Base-by-base conservation (phyloP, 2,113 vertebrate genomes). In the Cyprinodon tularosa region DNA sequence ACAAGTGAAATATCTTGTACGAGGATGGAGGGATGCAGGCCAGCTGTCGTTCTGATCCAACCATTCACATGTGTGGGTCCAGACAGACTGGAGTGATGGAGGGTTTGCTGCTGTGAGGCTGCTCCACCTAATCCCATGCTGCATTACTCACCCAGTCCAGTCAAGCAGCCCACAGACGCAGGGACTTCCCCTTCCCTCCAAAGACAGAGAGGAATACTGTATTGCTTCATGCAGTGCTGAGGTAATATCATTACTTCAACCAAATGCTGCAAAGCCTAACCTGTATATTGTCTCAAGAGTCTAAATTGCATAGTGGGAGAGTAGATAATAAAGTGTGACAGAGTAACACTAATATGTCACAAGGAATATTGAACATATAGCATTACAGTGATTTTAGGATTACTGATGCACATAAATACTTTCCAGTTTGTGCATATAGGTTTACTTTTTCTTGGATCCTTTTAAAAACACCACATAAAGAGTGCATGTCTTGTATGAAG, bases 91-190 rank as follows among this genome's bases (percentile, higher is more conserved):
- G 88, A 84, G 87, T 80, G 89, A 92, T 89, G 90, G 87, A 92
- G 90, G 85, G 89, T 89, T 84, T 84, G 86, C 88, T 91, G 89
- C 91, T 87, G 87, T 77, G 90, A 92, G 86, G 79, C 82, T 80
- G 83, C 92, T 93, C 94, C 94, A 94, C 94, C 94, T 93, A 94
- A 90, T 95, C 94, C 94, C 94, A 85, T 89, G 92, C 86, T 89
- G 78, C 93, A 94, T 95, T 94, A 94, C 93, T 94, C 93, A 94
- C 82, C 86, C 74, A 50, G 81, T 87, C 84, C 90, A 88, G 88
- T 86, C 86, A 71, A 90, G 88, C 78, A 84, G 89, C 90, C 76
- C 86, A 88, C 84, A 93, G 90, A 88, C 86, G 66, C 22, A 60
- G 91, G 92, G 92, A 92, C 90, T 93, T 92, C 91, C 92, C 91